Base-by-base conservation (phyloP, 2,888 invertebrate species). In the Phymatocera aterrima region DNA sequence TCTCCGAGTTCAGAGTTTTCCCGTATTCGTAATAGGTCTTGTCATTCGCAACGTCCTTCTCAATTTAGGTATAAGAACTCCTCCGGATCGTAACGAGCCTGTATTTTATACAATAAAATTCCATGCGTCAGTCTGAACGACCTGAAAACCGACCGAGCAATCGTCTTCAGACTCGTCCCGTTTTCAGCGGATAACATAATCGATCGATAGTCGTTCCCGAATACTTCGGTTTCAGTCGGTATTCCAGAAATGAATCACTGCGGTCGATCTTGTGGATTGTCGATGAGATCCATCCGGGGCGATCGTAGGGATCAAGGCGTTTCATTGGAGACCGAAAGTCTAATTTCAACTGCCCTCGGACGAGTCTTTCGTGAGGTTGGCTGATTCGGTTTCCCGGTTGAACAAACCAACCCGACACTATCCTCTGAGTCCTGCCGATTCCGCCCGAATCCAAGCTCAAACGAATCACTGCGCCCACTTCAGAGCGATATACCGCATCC, bases 401-500 rank as follows among this genome's bases (percentile, higher is more conserved):
- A 28, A 51, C 51, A 43, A 70, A 18, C 31, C 51, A 70, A 51
- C 70, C 70, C 48, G 51, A 40, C 70, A 31, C 28, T 2, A 48
- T 70, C 51, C 10, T 34, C 31, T 34, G 18, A 51, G 48, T 46
- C 48, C 43, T 43, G 28, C 8, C n/a, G 31, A 18, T 48, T 70
- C 51, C 10, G n/a, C 18, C 31, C 48, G n/a, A 70, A 51, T 31
- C 18, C 40, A 4, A 70, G 8, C 18, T 21, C n/a, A 31, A 70
- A 12, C 18, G 18, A 51, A 48, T 70, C 70, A 51, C 48, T 48
- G 70, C n/a, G n/a, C 10, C 70, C 31, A 31, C 48, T 70, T 10
- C 31, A 31, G 46, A 43, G 46, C 34, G 68, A 46, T 46, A 28
- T 21, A 18, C 70, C 51, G 2, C 18, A 48, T 3, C 10, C 31